Evolutionary conservation across 2,888 invertebrate genomes (phyloP).

Genomic region (Dynastes tityus): DNA sequence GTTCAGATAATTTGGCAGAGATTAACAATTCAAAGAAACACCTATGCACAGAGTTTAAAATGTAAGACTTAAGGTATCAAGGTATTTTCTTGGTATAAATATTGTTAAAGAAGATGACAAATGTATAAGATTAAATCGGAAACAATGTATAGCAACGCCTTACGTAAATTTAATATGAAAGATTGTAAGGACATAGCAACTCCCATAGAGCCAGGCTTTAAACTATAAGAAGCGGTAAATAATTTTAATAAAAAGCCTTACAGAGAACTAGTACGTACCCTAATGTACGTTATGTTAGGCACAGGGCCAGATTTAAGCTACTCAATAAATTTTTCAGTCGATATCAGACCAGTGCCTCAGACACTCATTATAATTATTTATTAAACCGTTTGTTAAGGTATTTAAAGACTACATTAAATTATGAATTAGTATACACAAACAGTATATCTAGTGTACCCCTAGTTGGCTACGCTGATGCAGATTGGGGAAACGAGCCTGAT

Average conservation of each 20-base stretch:
- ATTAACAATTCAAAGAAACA: too few species aligned
- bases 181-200: background rate
- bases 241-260: conserved; percentile 17
- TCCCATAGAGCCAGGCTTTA: background rate
- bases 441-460: background rate
- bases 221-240: background rate
- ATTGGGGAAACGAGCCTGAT: conserved; percentile 59
- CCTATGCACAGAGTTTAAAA: too few species aligned
- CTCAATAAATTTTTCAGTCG: conserved; percentile 29
- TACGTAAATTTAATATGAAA: background rate
- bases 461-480: conserved; percentile 57
- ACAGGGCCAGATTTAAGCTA: conserved; percentile 17
- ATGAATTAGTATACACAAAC: conserved; percentile 32
- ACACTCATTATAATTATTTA: conserved; percentile 25
- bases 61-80: too few species aligned
- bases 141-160: background rate
- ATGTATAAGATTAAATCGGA: background rate
- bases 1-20: too few species aligned
- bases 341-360: conserved; percentile 32
- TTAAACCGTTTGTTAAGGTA: conserved; percentile 53
- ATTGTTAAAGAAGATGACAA: background rate
- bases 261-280: background rate
- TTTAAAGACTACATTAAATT: conserved; percentile 32
- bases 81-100: background rate
- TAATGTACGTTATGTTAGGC: conserved; percentile 39